Conservation (phyloP, 2,888 invertebrate genomes). For the Antheraea assamensis region DNA sequence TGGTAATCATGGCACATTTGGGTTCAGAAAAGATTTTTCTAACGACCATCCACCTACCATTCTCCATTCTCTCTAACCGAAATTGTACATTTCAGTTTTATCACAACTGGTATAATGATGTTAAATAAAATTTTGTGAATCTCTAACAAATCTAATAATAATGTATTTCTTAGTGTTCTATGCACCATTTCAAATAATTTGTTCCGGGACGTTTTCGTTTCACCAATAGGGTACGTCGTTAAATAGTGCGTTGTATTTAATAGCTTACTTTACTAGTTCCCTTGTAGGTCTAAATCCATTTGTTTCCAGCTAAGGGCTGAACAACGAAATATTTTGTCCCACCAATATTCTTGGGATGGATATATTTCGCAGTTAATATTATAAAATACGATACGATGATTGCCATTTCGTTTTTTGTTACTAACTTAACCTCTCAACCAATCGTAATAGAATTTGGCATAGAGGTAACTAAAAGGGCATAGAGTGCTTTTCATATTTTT, state of each 20-base stretch:
- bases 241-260: conserved; percentile 35
- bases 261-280: conserved; percentile 28
- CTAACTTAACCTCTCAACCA: too few relatives aligned
- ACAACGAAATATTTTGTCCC: background rate
- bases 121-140: background rate
- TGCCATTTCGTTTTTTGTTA: too few relatives aligned
- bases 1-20: too few relatives aligned
- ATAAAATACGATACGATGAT: background rate
- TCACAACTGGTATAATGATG: too few relatives aligned
- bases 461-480: too few relatives aligned
- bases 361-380: background rate
- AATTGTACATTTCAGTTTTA: too few relatives aligned
- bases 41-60: too few relatives aligned
- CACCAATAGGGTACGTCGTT: conserved; percentile 28
- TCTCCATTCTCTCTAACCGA: too few relatives aligned
- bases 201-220: conserved; percentile 24
- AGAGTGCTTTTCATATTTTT: too few relatives aligned
- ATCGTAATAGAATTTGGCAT: too few relatives aligned
- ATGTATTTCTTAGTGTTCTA: conserved; percentile 19
- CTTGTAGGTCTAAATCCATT: conserved; percentile 24
- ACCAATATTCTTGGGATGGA: background rate
- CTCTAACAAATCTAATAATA: conserved; percentile 20
- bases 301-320: conserved; percentile 23
- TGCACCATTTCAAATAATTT: conserved; percentile 32
- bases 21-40: too few relatives aligned